phyloP scores from a whole-genome alignment of 2,113 vertebrate species.

The Triplophysa tibetana region DNA sequence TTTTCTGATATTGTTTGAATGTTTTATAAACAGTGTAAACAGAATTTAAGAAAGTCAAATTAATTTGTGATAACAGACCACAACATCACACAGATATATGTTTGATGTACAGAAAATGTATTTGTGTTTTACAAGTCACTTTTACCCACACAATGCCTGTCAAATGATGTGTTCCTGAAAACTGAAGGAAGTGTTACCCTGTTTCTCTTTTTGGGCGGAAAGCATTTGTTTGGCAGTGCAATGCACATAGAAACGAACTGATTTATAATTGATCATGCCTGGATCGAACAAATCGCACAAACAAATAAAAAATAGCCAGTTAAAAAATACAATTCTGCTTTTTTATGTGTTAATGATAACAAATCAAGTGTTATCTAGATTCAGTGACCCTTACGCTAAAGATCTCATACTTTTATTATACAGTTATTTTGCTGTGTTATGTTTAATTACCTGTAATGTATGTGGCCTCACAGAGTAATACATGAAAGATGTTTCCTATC shows the following conservation, averaged over 20 bases:
- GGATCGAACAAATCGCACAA: neutral
- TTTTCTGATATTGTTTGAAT: neutral
- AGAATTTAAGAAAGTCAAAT: neutral
- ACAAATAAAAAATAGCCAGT: neutral
- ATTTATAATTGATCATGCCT: neutral
- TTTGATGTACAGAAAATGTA: neutral
- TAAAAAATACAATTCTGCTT: neutral
- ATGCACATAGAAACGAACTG: slow-evolving; percentile 11
- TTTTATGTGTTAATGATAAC: neutral
- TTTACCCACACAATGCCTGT: neutral
- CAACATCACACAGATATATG: neutral
- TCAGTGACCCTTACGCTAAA: neutral
- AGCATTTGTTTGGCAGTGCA: neutral
- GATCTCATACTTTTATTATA: neutral
- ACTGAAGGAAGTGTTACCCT: neutral
- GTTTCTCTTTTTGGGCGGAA: neutral
- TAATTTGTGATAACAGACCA: neutral
- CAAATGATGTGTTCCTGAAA: neutral
- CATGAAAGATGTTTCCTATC: neutral
- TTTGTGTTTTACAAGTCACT: neutral
- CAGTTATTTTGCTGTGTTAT: neutral
- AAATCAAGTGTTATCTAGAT: neutral
- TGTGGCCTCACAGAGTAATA: neutral
- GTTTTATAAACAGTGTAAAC: neutral
- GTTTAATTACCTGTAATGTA: neutral